phyloP scores from a whole-genome alignment of 1,140 invertebrate species.

The Drosophila pallidifrons region DNA sequence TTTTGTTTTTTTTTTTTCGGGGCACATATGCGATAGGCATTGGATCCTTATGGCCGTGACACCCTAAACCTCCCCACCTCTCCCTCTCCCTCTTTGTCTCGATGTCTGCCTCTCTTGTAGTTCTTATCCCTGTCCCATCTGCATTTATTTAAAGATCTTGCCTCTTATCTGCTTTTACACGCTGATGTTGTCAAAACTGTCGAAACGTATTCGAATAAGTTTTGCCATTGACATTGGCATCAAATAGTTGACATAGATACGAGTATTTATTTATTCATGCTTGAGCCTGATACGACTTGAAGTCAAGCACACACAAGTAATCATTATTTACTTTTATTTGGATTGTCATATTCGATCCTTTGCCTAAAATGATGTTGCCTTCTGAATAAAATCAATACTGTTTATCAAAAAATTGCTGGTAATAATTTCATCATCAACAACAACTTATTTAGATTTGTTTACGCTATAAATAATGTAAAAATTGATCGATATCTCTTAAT shows the following conservation, averaged over 20 bases:
- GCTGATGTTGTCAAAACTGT: conserved; percentile 41
- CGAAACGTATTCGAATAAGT: conserved; percentile 12
- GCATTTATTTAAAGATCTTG: conserved; percentile 32
- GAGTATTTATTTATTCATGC: neutral
- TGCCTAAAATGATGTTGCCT: too few species aligned
- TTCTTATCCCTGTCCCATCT: conserved; percentile 30
- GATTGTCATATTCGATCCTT: too few species aligned
- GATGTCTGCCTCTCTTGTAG: neutral
- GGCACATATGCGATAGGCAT: conserved; percentile 16
- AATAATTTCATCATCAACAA: too few species aligned
- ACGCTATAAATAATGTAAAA: too few species aligned
- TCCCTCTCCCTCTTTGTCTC: neutral
- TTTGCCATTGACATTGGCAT: conserved; percentile 10
- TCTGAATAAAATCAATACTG: too few species aligned
- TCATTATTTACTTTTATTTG: neutral
- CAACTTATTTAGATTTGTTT: too few species aligned
- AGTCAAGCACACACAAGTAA: conserved; percentile 1
- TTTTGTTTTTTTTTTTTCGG: neutral
- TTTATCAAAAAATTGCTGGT: too few species aligned
- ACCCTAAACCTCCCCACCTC: too few species aligned
- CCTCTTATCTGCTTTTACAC: conserved; percentile 46
- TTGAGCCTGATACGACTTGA: neutral
- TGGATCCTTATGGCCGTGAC: neutral
- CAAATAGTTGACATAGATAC: conserved; percentile 12
- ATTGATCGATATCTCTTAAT: too few species aligned